A percentile compares a stretch with the other conserved stretches of the same genome.
These are phyloP conservation scores for Kradibia gibbosae DNA, from an alignment of 1,140 invertebrate genomes.

Conservation along the genomic window DNA sequence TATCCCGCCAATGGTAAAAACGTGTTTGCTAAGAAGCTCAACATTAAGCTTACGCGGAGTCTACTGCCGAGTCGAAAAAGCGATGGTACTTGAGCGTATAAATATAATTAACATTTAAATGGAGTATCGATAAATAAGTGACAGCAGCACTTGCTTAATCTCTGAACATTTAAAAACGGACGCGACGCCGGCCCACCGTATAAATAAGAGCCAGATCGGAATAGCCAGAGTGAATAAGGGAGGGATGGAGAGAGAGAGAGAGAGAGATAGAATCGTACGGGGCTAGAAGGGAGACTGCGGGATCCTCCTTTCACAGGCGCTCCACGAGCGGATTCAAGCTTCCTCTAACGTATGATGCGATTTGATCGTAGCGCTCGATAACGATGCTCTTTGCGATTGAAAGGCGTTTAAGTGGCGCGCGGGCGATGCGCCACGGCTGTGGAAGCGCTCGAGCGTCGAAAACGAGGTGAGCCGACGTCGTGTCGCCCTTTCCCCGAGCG, in stretches of 20 bases:
- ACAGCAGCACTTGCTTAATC: background rate
- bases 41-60: too few relatives aligned
- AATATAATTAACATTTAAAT: conserved; percentile 32
- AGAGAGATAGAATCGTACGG: background rate
- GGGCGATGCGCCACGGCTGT: background rate
- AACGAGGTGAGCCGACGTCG: background rate
- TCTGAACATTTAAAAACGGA: conserved; percentile 1
- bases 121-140: conserved; percentile 4
- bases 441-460: background rate
- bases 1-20: too few relatives aligned
- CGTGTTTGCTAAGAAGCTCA: too few relatives aligned
- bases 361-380: conserved; percentile 41
- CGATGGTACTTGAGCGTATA: background rate
- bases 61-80: too few relatives aligned
- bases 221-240: too few relatives aligned
- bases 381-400: conserved; percentile 40
- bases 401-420: conserved; percentile 44
- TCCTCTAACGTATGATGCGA: conserved; percentile 38
- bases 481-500: background rate
- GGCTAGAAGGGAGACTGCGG: background rate
- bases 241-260: background rate
- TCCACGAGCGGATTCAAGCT: background rate
- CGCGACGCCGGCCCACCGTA: background rate
- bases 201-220: background rate
- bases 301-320: background rate